Percentiles rank a stretch among this genome's conserved stretches.
Evolutionary conservation across 2,113 vertebrate genomes (phyloP).

Genomic region (Spea multiplicata): DNA sequence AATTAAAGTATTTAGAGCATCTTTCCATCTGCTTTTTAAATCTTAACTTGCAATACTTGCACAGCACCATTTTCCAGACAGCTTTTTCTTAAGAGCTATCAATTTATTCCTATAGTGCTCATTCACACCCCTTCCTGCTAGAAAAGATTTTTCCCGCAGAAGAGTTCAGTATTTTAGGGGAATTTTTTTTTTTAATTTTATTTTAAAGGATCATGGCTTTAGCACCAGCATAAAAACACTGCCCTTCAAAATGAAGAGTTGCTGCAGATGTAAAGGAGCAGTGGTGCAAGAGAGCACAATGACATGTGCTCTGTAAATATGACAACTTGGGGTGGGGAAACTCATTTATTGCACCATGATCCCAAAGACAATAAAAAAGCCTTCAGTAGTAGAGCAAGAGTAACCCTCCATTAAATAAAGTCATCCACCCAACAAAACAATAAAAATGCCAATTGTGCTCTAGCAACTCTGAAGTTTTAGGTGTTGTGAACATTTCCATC

Average conservation of each 20-base stretch:
- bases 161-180: neutral
- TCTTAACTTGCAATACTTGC: constrained; percentile 34
- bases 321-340: constrained; percentile 4
- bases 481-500: neutral
- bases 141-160: neutral
- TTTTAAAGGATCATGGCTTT: constrained; percentile 36
- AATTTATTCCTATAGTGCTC: constrained; percentile 20
- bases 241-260: neutral
- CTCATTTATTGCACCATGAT: constrained; percentile 41
- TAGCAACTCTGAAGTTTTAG: constrained; percentile 16
- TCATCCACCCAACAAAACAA: neutral
- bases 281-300: constrained; percentile 18
- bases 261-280: constrained; percentile 18
- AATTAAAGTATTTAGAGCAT: constrained; percentile 68
- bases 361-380: constrained; percentile 9
- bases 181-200: neutral
- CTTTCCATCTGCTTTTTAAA: constrained; percentile 62
- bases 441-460: constrained; percentile 25
- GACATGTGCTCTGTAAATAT: neutral
- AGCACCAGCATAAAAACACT: constrained; percentile 40
- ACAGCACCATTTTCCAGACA: constrained; percentile 5
- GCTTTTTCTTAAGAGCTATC: constrained; percentile 1
- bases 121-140: constrained; percentile 7
- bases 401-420: constrained; percentile 13
- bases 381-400: constrained; percentile 31